Evolutionary conservation across 2,113 vertebrate genomes (phyloP), one percentile per base, ranked within the genome.

Genomic region (Pseudolaguvia tuberculata): DNA sequence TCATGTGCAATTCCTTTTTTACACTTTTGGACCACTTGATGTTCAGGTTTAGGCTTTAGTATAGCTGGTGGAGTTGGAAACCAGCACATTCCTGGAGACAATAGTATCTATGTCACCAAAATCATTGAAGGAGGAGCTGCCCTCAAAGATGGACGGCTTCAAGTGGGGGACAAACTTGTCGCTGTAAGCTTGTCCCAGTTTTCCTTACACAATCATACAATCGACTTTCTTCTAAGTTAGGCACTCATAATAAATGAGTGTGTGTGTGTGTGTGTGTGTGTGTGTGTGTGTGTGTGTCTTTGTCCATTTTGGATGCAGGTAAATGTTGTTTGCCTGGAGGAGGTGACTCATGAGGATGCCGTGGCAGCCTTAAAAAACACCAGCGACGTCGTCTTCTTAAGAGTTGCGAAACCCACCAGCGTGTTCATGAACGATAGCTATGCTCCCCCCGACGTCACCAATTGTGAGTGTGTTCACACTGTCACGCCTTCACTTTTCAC

Each of bases 101-200:
- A 97, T 89, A 93, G 96, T 85, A 98, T 99, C 86, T 99, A 98
- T 50, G 95, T 99, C 87, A 99, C 97, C 55, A 98, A 99, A 87
- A 89, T 98, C 78, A 99, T 99, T 21, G 96, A 99, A 87, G 97
- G 97, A 3, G 97, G 97, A 11, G 94, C 97, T 59, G 96, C 97
- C 13, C 97, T 98, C 85, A 99, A 96, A 87, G 97, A 99, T 72
- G 96, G 96, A 69, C 93, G 92, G 82, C 93, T 99, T 76, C 97
- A 98, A 85, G 97, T 97, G 77, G 97, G 96, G 74, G 97, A 99
- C 90, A 98, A 98, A 89, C 94, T 99, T 78, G 84, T 98, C 83
- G 95, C 95, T 78, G 97, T 99, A 86, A 93, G 94, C 75, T 42
- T 58, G 45, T 29, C 7, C 21, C 39, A 45, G 31, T 65, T 77